phyloP scores from a whole-genome alignment of 2,888 invertebrate species.

The Aporophyla lueneburgensis region DNA sequence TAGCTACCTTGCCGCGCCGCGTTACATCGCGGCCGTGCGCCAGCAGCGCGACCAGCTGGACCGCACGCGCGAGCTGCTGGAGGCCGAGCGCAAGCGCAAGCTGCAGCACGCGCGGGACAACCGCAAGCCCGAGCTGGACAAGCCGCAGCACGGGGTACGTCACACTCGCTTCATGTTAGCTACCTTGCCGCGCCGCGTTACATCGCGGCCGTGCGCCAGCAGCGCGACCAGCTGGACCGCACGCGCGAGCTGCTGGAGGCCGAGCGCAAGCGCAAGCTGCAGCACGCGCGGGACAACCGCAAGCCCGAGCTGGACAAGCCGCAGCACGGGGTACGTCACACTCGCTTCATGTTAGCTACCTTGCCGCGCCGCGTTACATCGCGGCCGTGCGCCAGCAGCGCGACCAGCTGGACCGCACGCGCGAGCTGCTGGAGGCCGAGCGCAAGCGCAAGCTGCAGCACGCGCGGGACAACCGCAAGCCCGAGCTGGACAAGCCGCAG shows the following conservation, averaged over 20 bases:
- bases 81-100: slow-evolving; percentile 87
- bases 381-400: slow-evolving; percentile 87
- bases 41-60: slow-evolving; percentile 85
- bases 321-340: slow-evolving; percentile 57
- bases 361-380: slow-evolving; percentile 72
- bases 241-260: slow-evolving; percentile 86
- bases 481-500: slow-evolving; percentile 42
- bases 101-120: slow-evolving; percentile 87
- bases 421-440: slow-evolving; percentile 87
- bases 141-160: slow-evolving; percentile 19
- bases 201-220: slow-evolving; percentile 68
- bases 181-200: too few relatives aligned
- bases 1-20: slow-evolving; percentile 68
- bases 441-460: slow-evolving; percentile 88
- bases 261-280: slow-evolving; percentile 88
- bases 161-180: too few relatives aligned
- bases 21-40: slow-evolving; percentile 88
- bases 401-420: slow-evolving; percentile 84
- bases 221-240: slow-evolving; percentile 86
- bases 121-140: slow-evolving; percentile 75
- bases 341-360: too few relatives aligned
- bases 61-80: slow-evolving; percentile 87
- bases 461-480: slow-evolving; percentile 85
- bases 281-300: slow-evolving; percentile 84
- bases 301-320: slow-evolving; percentile 70